These are phyloP conservation scores for Motacilla tschutschensis DNA, from an alignment of 2,113 vertebrate genomes.

Conservation along the genomic window DNA sequence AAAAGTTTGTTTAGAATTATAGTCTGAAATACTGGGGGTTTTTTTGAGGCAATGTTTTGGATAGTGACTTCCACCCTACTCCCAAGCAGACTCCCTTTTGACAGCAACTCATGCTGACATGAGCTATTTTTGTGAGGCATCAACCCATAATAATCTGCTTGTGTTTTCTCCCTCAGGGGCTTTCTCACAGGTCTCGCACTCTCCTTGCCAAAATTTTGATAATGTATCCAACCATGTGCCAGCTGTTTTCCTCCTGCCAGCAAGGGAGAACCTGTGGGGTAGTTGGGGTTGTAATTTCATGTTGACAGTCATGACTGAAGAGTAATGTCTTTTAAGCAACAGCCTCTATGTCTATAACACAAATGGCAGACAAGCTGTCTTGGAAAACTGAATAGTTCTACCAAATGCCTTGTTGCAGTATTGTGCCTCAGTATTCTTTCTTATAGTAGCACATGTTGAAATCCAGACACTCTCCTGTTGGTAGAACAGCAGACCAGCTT, in stretches of 20 bases:
- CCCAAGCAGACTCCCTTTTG: not conserved
- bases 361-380: not conserved
- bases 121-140: not conserved
- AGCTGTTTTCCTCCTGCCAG: not conserved
- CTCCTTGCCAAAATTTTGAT: conserved; percentile 1
- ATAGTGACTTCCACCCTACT: not conserved
- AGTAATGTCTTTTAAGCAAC: not conserved
- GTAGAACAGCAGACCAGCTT: not conserved
- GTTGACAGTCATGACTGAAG: not conserved
- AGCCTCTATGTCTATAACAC: not conserved
- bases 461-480: not conserved
- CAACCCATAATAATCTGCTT: not conserved
- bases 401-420: not conserved
- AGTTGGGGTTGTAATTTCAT: not conserved
- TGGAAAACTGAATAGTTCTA: not conserved
- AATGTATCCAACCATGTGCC: not conserved
- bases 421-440: not conserved
- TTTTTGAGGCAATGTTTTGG: not conserved
- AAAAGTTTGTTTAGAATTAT: not conserved
- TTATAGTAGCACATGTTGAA: not conserved
- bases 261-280: not conserved
- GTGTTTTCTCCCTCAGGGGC: not conserved
- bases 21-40: not conserved
- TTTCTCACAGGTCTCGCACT: not conserved
- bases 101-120: not conserved